Percentiles rank a stretch among this genome's conserved stretches.
phyloP scores from a whole-genome alignment of 2,888 invertebrate species.

The Mamestra brassicae region DNA sequence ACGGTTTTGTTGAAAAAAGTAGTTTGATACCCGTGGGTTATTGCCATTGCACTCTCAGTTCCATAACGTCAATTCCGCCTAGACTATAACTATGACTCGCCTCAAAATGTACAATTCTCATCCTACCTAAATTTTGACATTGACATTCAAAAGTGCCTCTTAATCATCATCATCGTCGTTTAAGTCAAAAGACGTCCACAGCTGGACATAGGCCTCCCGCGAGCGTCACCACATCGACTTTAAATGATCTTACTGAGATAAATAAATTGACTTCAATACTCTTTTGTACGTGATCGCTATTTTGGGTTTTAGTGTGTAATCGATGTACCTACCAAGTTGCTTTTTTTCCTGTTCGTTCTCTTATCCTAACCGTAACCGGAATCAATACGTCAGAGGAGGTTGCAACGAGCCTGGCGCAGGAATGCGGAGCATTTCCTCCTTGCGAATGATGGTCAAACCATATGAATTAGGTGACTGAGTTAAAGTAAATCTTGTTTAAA shows the following conservation, averaged over 20 bases:
- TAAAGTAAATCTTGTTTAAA: not conserved
- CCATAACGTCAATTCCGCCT: not conserved
- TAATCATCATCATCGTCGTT: not conserved
- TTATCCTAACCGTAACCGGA: not conserved
- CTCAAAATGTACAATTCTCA: too few species aligned
- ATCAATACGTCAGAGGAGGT: conserved; percentile 5
- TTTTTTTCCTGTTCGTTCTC: not conserved
- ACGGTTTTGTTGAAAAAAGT: too few species aligned
- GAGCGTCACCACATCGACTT: not conserved
- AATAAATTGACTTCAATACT: not conserved
- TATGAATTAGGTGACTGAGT: conserved; percentile 17
- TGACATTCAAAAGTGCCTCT: not conserved
- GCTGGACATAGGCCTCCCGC: not conserved
- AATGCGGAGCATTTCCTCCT: conserved; percentile 23
- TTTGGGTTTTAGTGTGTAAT: not conserved
- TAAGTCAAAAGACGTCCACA: not conserved
- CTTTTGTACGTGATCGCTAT: not conserved
- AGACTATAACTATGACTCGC: not conserved
- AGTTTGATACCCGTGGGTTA: too few species aligned
- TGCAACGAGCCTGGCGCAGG: not conserved
- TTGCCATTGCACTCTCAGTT: not conserved
- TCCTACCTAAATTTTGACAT: too few species aligned
- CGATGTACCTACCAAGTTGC: not conserved
- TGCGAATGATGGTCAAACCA: not conserved
- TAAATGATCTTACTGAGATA: not conserved